Evolutionary conservation across 2,797 vertebrate genomes (phyloP).

Genomic region (Dallia pectoralis): DNA sequence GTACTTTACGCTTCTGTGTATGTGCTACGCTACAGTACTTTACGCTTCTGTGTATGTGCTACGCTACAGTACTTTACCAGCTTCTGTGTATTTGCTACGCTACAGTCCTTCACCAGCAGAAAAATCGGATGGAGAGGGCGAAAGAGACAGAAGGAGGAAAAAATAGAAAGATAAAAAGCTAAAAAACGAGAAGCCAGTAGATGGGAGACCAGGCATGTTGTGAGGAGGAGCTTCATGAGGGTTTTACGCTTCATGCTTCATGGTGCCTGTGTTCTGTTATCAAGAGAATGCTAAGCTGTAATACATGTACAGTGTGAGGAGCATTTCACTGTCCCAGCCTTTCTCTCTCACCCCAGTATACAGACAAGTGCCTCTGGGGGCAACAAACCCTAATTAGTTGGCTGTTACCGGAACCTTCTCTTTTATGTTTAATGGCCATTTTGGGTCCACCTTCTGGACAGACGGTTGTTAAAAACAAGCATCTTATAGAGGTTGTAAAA

Average conservation of each 20-base stretch:
- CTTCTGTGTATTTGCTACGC: too few species aligned
- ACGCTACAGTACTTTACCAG: not conserved
- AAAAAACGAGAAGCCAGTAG: too few species aligned
- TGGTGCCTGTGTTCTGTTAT: slow-evolving; percentile 29
- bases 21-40: not conserved
- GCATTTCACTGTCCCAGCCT: not conserved
- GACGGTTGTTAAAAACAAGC: not conserved
- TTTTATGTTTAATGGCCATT: not conserved
- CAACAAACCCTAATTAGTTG: not conserved
- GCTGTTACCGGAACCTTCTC: not conserved
- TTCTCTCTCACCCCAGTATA: not conserved
- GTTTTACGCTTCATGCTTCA: not conserved
- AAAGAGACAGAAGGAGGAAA: too few species aligned
- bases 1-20: too few species aligned
- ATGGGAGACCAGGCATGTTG: too few species aligned
- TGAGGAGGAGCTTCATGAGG: not conserved
- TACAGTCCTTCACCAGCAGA: not conserved
- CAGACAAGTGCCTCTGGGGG: not conserved
- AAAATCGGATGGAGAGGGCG: not conserved
- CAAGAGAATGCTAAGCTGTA: not conserved
- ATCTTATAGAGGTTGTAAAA: not conserved
- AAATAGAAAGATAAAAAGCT: too few species aligned
- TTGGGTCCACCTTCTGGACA: not conserved
- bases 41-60: too few species aligned
- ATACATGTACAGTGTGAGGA: not conserved